phyloP scores from a whole-genome alignment of 2,113 vertebrate genomes.

The Odocoileus virginianus region DNA sequence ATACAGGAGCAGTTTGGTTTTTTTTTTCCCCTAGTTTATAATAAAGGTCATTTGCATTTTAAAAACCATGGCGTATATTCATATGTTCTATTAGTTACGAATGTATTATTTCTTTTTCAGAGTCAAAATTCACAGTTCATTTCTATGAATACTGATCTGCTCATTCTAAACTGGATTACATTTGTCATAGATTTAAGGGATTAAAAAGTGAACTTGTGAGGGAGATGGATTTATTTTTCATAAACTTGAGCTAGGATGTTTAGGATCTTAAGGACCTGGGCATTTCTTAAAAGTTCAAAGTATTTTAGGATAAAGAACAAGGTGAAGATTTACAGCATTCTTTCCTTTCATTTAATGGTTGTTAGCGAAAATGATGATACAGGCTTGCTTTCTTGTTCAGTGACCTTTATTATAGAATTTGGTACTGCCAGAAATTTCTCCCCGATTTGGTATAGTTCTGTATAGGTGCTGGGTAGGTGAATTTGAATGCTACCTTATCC shows the following conservation, averaged over 20 bases:
- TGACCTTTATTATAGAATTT: not conserved
- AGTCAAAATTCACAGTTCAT: conserved; percentile 15
- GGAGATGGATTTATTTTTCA: not conserved
- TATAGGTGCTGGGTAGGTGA: not conserved
- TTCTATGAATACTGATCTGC: not conserved
- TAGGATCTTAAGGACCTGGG: not conserved
- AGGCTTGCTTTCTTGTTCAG: not conserved
- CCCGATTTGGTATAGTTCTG: not conserved
- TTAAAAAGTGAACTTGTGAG: not conserved
- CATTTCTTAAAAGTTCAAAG: not conserved
- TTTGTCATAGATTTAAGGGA: not conserved
- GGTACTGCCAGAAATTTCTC: not conserved
- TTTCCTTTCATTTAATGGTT: not conserved
- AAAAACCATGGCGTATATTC: not conserved
- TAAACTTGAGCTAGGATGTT: not conserved
- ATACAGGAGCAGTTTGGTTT: not conserved
- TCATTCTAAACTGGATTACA: not conserved
- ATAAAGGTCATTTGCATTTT: not conserved
- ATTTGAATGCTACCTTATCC: not conserved
- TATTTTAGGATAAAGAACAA: not conserved
- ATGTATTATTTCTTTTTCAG: not conserved
- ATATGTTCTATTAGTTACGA: not conserved
- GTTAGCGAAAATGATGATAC: not conserved
- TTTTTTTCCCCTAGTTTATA: not conserved
- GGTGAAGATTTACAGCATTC: not conserved